A percentile compares a stretch with the other conserved stretches of the same genome.
These are phyloP conservation scores for Ibycter americanus DNA, from an alignment of 2,797 vertebrate species.

Conservation along the genomic window DNA sequence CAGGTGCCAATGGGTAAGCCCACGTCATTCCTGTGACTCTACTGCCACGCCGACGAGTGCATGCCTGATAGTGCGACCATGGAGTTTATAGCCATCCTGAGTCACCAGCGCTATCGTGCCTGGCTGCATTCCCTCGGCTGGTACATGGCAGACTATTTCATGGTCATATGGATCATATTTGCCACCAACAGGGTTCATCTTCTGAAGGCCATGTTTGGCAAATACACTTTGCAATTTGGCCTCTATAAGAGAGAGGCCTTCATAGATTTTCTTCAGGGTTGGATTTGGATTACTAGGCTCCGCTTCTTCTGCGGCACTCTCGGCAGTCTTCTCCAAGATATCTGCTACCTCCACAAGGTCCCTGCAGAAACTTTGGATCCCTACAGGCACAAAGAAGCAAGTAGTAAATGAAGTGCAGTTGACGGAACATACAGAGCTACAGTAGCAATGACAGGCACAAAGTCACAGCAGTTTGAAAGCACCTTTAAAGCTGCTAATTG, in stretches of 20 bases:
- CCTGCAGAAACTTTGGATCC: slow-evolving; percentile 89
- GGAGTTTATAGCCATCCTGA: slow-evolving; percentile 86
- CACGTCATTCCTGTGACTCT: slow-evolving; percentile 75
- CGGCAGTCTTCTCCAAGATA: slow-evolving; percentile 80
- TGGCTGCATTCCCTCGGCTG: slow-evolving; percentile 78
- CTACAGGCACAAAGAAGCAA: slow-evolving; percentile 54
- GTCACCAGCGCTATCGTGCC: slow-evolving; percentile 82
- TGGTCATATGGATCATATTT: slow-evolving; percentile 86
- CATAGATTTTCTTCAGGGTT: slow-evolving; percentile 73
- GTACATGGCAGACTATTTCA: slow-evolving; percentile 84
- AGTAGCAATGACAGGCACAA: not conserved
- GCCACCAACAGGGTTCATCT: slow-evolving; percentile 84
- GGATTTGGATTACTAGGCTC: slow-evolving; percentile 64
- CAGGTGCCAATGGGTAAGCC: not conserved
- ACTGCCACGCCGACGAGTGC: slow-evolving; percentile 85
- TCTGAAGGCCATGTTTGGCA: slow-evolving; percentile 85
- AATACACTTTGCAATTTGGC: slow-evolving; percentile 83
- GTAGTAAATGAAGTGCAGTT: not conserved
- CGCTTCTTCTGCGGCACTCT: slow-evolving; percentile 49
- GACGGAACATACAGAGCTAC: not conserved
- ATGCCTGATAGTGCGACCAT: slow-evolving; percentile 86
- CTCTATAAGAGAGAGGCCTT: slow-evolving; percentile 78
- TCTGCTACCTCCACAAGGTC: slow-evolving; percentile 88
- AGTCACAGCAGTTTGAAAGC: not conserved
- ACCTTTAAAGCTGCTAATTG: not conserved